Evolutionary conservation across 2,888 invertebrate species (phyloP), one percentile per base, ranked within the genome.

Genomic region (Ephialtes manifestator): DNA sequence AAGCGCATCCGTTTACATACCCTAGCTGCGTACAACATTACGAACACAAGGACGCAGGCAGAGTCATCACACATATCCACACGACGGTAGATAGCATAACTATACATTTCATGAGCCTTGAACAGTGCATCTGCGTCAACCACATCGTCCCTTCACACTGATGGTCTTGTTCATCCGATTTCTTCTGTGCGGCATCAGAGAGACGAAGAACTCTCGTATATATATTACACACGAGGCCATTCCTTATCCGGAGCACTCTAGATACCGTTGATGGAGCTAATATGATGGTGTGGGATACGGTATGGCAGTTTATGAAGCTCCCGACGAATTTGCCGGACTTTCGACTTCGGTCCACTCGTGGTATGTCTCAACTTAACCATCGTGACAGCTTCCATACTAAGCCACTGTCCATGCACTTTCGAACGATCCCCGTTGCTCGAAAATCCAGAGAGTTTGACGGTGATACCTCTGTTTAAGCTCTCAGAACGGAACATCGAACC

Each of bases 401-500:
- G 35, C 31, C 68, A 55, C 60, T 65, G n/a, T 35, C 35, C 48
- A 31, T 53, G 65, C 51, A 43, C 53, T 39, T 70, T 51, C n/a
- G 24, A 28, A 5, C n/a, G 28, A 58, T 74, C 39, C n/a, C 48
- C 13, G 20, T 35, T 46, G 43, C 55, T 18, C 55, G 46, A 77
- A 65, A 79, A 76, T 71, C 35, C 70, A 35, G 65, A 20, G 10
- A 15, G 28, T 58, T 24, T 28, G 39, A 67, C n/a, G 39, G 13
- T 60, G 77, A 55, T 78, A 74, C 79, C 83, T 88, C 84, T 78
- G 85, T 87, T 87, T 87, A 81, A 87, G 85, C 86, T 86, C 86
- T 81, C 60, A 74, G 76, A 60, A 58, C 71, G 65, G 67, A 39
- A 60, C 65, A 82, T 86, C 80, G 43, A 8, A 67, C 53, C 8